Evolutionary conservation across 2,797 vertebrate species (phyloP), one percentile per base, ranked within the genome.

Genomic region (Picus viridis): DNA sequence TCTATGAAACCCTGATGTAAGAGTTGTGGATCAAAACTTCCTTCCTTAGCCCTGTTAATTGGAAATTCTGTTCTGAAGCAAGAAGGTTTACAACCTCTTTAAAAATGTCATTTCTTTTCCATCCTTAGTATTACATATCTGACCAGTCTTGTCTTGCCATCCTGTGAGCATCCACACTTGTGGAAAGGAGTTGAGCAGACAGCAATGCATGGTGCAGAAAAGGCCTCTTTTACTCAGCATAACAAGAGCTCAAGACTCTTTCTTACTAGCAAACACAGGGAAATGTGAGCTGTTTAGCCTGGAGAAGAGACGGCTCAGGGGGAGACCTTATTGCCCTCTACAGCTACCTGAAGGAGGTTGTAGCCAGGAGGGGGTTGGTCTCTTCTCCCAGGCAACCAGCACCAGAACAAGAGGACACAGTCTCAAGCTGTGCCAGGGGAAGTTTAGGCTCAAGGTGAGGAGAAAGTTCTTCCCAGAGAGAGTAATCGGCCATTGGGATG

Each of bases 211-310:
- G 7, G 20, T 13, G 20, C 13, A n/a, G 54, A 72, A 64, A 56
- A 45, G 2, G 1, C 16, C 20, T 54, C 13, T n/a, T 70, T 73
- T 23, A 67, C 12, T 15, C 23, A 20, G 5, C 36, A 12, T 0
- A 2, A 15, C 36, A 78, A 56, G 4, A 57, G 49, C 4, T 16
- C 41, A n/a, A 10, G 49, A 58, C 61, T 83, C 12, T 47, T 76
- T 59, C 59, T 70, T 32, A 39, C 5, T 70, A 23, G 20, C 14
- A 58, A 62, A 36, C 16, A 36, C 6, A 32, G 68, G 51, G 20
- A 61, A 63, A 78, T 22, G 23, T 47, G 27, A 20, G 39, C 39
- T 39, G 39, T 39, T 39, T 39, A 39, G 39, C 39, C 39, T 39
- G 39, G 39, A 39, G 39, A 39, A 39, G 39, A 39, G 39, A 11